Base-by-base conservation (phyloP, 2,888 invertebrate genomes). In the Limnephilus lunatus region DNA sequence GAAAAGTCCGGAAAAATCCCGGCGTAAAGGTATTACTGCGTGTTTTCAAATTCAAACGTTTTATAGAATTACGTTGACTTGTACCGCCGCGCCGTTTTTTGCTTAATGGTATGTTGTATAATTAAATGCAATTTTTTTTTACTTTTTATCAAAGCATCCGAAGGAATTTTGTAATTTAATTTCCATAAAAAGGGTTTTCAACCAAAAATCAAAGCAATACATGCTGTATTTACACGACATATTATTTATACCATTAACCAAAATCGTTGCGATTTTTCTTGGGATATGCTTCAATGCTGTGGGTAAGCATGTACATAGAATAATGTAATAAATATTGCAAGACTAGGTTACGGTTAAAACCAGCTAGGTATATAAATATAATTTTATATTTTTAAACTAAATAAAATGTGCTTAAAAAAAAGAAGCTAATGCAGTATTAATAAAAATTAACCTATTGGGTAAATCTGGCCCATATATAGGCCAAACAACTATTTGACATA, bases 1-100 rank as follows among this genome's bases (percentile, higher is more conserved):
- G 35, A 90, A 90, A 80, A 68, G 35, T n/a, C 44, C 30, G 44
- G n/a, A 89, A 68, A 39, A 89, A 89, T 80, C 53, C 12, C 35
- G 88, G n/a, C n/a, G 88, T 89, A 25, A 35, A 80, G 39, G 81
- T 80, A 80, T 89, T 14, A 89, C n/a, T 35, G 35, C 53, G 32
- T 32, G 68, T 68, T 68, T 68, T 68, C 25, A 68, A 68, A 68
- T 25, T 25, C 25, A 25, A 68, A 68, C 25, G n/a, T 68, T 68
- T 68, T 68, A 68, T 68, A 25, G 68, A 68, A 68, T 68, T n/a
- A 68, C 68, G 68, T 9, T 68, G n/a, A 68, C 68, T 68, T 68
- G 25, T 68, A 25, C 68, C 25, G 68, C 19, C 25, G 19, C 25
- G 68, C 19, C 25, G 19, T 25, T 68, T 68, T 68, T 19, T 19